Evolutionary conservation across 2,113 vertebrate species (phyloP).

Genomic region (Coryphaenoides rupestris): DNA sequence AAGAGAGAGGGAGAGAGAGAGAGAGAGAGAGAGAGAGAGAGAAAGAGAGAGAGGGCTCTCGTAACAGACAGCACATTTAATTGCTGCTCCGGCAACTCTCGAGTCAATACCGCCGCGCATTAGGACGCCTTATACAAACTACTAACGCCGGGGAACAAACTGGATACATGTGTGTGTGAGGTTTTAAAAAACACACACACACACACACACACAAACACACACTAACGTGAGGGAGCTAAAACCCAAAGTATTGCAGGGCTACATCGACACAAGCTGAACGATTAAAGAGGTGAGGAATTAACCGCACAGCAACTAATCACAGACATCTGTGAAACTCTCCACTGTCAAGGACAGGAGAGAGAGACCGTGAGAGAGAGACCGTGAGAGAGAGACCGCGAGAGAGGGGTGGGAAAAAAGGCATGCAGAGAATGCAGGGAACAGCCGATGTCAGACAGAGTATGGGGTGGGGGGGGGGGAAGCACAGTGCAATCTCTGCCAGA

Average conservation of each 20-base stretch:
- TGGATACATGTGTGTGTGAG: background rate
- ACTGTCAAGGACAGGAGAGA: background rate
- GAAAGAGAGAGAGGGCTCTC: background rate
- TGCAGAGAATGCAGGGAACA: background rate
- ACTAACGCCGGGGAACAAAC: background rate
- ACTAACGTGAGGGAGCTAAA: no score
- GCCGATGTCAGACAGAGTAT: background rate
- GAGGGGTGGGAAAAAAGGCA: constrained; percentile 19
- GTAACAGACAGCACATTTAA: constrained; percentile 40
- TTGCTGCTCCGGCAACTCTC: constrained; percentile 1
- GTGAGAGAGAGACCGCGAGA: constrained; percentile 23
- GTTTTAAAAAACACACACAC: no score
- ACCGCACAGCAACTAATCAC: background rate
- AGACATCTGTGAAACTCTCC: background rate
- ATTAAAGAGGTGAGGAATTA: no score
- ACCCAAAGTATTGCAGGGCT: no score
- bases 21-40: no score
- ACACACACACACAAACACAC: no score
- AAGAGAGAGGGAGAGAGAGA: no score
- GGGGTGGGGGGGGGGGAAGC: no score
- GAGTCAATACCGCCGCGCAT: background rate
- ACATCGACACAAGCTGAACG: no score
- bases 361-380: background rate
- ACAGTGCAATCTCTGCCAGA: background rate
- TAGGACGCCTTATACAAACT: background rate